A percentile compares a stretch with the other conserved stretches of the same genome.
These are phyloP conservation scores for Saguinus imperator DNA, from an alignment of 2,113 vertebrate species.

Conservation along the genomic window DNA sequence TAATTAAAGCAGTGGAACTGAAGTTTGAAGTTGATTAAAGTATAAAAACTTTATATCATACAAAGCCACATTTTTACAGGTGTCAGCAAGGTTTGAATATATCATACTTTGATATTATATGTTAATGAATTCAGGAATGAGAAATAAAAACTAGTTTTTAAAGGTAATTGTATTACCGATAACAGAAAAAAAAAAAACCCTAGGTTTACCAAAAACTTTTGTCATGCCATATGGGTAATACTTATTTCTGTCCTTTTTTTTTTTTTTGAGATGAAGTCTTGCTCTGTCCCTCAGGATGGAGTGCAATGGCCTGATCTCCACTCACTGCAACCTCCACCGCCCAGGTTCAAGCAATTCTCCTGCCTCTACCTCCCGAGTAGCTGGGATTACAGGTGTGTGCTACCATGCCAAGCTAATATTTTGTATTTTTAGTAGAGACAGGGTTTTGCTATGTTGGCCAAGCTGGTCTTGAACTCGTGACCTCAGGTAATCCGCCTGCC, in stretches of 20 bases:
- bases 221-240: background rate
- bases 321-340: too few species aligned
- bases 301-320: too few species aligned
- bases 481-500: too few species aligned
- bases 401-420: too few species aligned
- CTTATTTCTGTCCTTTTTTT: background rate
- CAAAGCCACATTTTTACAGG: background rate
- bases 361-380: too few species aligned
- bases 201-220: background rate
- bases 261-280: too few species aligned
- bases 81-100: background rate
- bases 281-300: too few species aligned
- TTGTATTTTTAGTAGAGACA: too few species aligned
- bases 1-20: background rate
- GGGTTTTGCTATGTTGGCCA: too few species aligned
- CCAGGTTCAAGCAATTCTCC: too few species aligned
- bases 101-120: background rate
- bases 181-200: background rate
- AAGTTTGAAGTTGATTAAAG: background rate
- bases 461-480: too few species aligned
- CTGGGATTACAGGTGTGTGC: too few species aligned
- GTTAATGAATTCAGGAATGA: slow-evolving; percentile 9
- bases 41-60: background rate
- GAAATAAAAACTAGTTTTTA: slow-evolving; percentile 29
- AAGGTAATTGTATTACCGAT: background rate